Conservation (phyloP, 2,888 invertebrate genomes). For the Leptarthrus brevirostris region DNA sequence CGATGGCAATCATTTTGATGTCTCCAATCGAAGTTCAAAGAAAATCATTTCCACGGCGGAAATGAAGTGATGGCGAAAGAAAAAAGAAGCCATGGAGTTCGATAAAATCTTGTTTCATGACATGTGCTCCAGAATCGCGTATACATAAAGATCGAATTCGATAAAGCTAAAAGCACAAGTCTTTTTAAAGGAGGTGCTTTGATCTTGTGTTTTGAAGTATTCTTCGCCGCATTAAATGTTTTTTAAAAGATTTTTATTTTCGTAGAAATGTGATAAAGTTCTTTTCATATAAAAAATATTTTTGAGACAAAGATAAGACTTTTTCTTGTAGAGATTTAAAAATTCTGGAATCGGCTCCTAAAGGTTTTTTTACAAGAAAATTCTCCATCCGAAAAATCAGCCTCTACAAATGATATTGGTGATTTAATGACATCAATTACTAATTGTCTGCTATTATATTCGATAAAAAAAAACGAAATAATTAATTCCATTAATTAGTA, state of each 20-base stretch:
- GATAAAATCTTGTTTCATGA: slow-evolving; percentile 41
- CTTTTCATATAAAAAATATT: too few relatives aligned
- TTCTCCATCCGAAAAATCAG: too few relatives aligned
- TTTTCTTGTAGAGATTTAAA: too few relatives aligned
- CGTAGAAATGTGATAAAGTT: too few relatives aligned
- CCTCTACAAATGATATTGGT: too few relatives aligned
- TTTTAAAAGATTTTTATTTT: background rate
- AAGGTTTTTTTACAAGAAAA: too few relatives aligned
- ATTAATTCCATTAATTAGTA: too few relatives aligned
- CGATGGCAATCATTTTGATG: slow-evolving; percentile 42
- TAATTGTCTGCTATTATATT: too few relatives aligned
- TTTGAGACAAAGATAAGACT: too few relatives aligned
- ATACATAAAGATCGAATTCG: slow-evolving; percentile 25
- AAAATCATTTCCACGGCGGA: slow-evolving; percentile 57
- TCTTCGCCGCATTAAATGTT: slow-evolving; percentile 15
- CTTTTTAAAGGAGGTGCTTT: background rate
- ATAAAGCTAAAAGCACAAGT: slow-evolving; percentile 28
- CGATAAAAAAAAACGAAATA: too few relatives aligned
- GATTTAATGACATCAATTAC: too few relatives aligned
- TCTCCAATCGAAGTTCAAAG: slow-evolving; percentile 57
- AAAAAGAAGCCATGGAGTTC: slow-evolving; percentile 53
- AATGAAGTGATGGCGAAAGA: slow-evolving; percentile 57
- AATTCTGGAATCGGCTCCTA: too few relatives aligned
- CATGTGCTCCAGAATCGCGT: slow-evolving; percentile 30
- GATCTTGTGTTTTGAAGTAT: slow-evolving; percentile 27